Base-by-base conservation (phyloP, 2,113 vertebrate species). In the Morone chrysops region DNA sequence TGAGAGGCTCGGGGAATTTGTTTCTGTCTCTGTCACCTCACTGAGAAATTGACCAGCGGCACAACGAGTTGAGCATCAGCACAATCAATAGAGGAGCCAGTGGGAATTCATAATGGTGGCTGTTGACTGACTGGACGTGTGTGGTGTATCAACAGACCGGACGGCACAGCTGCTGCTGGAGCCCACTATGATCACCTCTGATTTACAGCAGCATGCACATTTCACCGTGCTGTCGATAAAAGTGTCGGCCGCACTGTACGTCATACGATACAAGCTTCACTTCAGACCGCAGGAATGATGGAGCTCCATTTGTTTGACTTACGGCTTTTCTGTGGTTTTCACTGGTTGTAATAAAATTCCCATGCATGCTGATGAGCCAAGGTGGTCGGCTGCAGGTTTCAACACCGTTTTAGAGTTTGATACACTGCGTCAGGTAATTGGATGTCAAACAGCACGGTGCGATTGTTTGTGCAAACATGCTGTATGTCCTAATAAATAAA, bases 281-380 rank as follows among this genome's bases (percentile, higher is more conserved):
- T 41, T 80, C 65, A 61, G 69, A 68, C 50, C 43, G 0, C 57
- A 54, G 78, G 70, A 62, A 6, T 13, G 61, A 79, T 13, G 2
- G 78, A 41, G 48, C 41, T 50, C 75, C 59, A 5, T 81, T 47
- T 54, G 68, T 40, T 66, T 85, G 76, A 90, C 76, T 41, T 62
- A 76, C 14, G 20, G 31, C 13, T 74, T 70, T 75, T 59, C 63
- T 54, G 70, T 66, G 76, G 63, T 60, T 80, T 82, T 56, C 60
- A 31, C 20, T 8, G 61, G 48, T 38, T 53, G 69, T 60, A 47
- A 75, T 69, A 74, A 75, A 85, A 83, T 56, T 62, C 36, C 68
- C 70, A 59, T 80, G 54, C 75, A 79, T 79, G 75, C 81, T 70
- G 78, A 86, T 83, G 62, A 86, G 74, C 59, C 18, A 0, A n/a